A percentile compares a stretch with the other conserved stretches of the same genome.
These are phyloP conservation scores for Rhinophrynus dorsalis DNA, from an alignment of 2,797 vertebrate species.

Conservation along the genomic window DNA sequence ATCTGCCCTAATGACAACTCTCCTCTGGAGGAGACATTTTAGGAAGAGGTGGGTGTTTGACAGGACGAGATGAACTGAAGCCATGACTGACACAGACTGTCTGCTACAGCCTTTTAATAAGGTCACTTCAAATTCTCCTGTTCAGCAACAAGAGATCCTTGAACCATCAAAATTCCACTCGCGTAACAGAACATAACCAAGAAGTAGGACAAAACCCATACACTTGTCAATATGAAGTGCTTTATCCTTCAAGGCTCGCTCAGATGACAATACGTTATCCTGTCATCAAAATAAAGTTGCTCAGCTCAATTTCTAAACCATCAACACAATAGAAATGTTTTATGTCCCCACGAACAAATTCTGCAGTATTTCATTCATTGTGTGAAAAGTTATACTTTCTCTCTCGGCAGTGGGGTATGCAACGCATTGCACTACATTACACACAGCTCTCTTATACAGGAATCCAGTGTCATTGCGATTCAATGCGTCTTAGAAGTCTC, in stretches of 20 bases:
- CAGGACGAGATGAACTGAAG: slow-evolving; percentile 38
- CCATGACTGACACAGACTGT: slow-evolving; percentile 28
- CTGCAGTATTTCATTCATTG: too few relatives aligned
- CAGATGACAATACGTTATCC: slow-evolving; percentile 20
- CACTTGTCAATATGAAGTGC: slow-evolving; percentile 23
- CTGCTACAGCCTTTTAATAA: slow-evolving; percentile 41
- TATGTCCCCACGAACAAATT: too few relatives aligned
- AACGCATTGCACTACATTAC: too few relatives aligned
- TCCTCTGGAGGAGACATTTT: slow-evolving; percentile 23
- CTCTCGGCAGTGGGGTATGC: too few relatives aligned
- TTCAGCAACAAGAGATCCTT: slow-evolving; percentile 5
- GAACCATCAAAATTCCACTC: slow-evolving; percentile 26
- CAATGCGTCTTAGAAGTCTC: too few relatives aligned
- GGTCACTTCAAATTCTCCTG: slow-evolving; percentile 23
- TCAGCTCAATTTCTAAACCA: slow-evolving; percentile 15
- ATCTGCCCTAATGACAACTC: slow-evolving; percentile 21
- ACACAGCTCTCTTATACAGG: too few relatives aligned
- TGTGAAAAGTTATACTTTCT: too few relatives aligned
- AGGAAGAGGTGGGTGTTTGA: slow-evolving; percentile 24
- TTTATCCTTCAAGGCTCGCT: slow-evolving; percentile 31
- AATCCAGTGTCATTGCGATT: too few relatives aligned
- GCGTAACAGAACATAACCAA: slow-evolving; percentile 8
- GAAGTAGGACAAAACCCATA: not conserved
- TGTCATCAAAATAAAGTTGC: slow-evolving; percentile 24
- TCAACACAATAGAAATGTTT: slow-evolving; percentile 17